phyloP scores from a whole-genome alignment of 2,113 vertebrate species.

The Bungarus multicinctus region DNA sequence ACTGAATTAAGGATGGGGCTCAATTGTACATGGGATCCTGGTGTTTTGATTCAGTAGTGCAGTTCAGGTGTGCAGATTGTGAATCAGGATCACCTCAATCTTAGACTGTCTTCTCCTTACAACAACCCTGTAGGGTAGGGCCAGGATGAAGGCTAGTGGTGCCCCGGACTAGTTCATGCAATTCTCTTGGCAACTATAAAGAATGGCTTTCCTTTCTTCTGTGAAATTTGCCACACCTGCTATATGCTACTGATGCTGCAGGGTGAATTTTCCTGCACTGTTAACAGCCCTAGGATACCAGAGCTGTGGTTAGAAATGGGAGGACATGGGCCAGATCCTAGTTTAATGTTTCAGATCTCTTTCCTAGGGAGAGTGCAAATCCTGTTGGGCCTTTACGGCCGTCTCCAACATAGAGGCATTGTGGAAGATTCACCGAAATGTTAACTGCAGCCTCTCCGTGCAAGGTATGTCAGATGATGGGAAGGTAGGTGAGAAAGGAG shows the following conservation, averaged over 20 bases:
- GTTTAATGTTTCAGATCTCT: background rate
- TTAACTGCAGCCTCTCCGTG: background rate
- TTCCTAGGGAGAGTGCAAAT: fast-evolving
- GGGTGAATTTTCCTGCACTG: background rate
- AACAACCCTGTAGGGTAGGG: no score
- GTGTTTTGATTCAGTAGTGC: no score
- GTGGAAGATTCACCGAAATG: conserved; percentile 10
- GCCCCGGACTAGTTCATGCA: no score
- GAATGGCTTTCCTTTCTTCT: no score
- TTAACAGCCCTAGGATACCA: background rate
- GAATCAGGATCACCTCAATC: no score
- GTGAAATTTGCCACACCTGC: no score
- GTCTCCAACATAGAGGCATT: conserved; percentile 21
- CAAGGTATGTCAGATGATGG: background rate
- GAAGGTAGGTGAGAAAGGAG: background rate
- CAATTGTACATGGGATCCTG: no score
- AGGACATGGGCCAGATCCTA: background rate
- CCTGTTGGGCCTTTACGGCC: conserved; percentile 22
- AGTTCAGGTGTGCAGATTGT: no score
- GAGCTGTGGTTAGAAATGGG: background rate
- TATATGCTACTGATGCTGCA: background rate
- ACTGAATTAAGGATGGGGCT: no score
- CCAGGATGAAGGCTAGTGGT: no score
- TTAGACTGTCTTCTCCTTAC: no score
- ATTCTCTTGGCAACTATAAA: no score